phyloP scores from a whole-genome alignment of 2,113 vertebrate species.

The Butorides virescens region DNA sequence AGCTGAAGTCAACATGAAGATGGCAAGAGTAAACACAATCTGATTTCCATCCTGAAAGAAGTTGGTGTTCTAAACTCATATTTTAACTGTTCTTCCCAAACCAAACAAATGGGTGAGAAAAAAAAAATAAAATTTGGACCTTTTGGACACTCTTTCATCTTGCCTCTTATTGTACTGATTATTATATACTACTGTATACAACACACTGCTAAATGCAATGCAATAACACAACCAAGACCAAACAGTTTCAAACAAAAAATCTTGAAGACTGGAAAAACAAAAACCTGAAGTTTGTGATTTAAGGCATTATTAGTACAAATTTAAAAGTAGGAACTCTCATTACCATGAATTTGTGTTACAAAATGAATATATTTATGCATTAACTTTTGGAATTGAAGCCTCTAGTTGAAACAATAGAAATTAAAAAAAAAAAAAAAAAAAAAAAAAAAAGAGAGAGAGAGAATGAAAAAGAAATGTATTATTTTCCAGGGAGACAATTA shows the following conservation, averaged over 20 bases:
- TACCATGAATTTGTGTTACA: background rate
- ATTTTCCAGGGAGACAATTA: background rate
- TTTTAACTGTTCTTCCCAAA: background rate
- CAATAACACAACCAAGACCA: background rate
- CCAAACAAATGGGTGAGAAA: background rate
- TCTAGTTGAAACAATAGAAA: background rate
- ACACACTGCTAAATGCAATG: background rate
- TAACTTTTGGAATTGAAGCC: background rate
- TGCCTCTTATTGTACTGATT: background rate
- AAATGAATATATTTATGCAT: background rate
- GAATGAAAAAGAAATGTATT: background rate
- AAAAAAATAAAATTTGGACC: accelerated
- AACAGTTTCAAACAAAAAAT: background rate
- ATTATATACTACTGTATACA: background rate
- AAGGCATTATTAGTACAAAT: background rate
- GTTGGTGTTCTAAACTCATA: background rate
- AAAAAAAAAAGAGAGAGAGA: background rate
- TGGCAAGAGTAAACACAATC: background rate
- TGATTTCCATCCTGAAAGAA: background rate
- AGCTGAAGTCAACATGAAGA: background rate
- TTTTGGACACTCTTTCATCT: background rate
- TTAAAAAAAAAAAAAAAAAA: background rate
- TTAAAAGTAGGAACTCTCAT: background rate
- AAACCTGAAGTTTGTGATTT: background rate
- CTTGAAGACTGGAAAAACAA: background rate